Percentiles rank a stretch among this genome's conserved stretches.
phyloP scores from a whole-genome alignment of 2,113 vertebrate species.

The Sterrhoptilus dennistouni region DNA sequence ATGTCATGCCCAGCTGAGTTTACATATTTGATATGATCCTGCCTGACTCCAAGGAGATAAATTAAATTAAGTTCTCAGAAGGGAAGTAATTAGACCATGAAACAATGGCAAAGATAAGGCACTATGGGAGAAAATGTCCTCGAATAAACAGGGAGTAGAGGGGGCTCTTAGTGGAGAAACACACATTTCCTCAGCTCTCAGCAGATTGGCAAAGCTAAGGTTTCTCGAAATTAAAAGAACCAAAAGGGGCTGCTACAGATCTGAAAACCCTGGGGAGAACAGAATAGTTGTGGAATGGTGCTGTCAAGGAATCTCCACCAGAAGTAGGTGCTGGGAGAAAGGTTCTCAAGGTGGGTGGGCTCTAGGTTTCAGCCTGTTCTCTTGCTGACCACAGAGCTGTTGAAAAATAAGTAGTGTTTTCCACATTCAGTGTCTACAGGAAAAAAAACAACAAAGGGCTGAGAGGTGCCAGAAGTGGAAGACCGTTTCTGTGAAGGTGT shows the following conservation, averaged over 20 bases:
- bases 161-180: neutral
- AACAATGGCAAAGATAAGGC: constrained; percentile 38
- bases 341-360: neutral
- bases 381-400: neutral
- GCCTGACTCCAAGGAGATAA: constrained; percentile 51
- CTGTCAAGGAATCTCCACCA: neutral
- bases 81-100: constrained; percentile 40
- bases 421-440: neutral
- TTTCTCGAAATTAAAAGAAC: neutral
- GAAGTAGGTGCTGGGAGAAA: neutral
- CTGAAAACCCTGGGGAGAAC: neutral
- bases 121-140: neutral
- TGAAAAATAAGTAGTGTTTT: neutral
- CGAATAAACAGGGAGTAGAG: neutral
- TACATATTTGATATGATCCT: constrained; percentile 34
- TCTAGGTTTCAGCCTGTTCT: neutral
- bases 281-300: neutral
- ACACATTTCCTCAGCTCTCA: neutral
- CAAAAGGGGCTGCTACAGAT: neutral
- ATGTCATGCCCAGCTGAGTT: constrained; percentile 26
- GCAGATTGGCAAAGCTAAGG: neutral
- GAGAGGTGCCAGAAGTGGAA: neutral
- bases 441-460: neutral
- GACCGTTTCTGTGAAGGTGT: neutral
- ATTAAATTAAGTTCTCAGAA: constrained; percentile 54